Conservation (phyloP, 2,797 vertebrate species). For the Ctenopoma kingsleyae region DNA sequence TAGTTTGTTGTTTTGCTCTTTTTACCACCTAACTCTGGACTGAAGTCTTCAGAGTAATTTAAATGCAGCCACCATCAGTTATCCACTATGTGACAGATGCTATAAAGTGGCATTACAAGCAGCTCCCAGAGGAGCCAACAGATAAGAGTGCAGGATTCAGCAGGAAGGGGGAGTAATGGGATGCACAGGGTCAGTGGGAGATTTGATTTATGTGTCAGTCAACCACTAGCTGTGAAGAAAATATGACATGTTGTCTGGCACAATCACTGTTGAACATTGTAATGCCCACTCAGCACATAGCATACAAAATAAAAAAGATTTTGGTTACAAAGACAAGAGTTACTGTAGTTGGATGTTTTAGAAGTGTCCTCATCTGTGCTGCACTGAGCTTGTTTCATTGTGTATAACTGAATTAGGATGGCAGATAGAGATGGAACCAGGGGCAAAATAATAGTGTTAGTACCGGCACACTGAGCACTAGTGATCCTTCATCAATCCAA, state of each 20-base stretch:
- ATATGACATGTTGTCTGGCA: conserved; percentile 4
- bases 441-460: conserved; percentile 76
- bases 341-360: conserved; percentile 33
- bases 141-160: conserved; percentile 41
- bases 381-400: conserved; percentile 60
- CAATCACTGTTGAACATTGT: not conserved
- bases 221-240: conserved; percentile 16
- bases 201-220: conserved; percentile 42
- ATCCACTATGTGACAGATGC: conserved; percentile 61
- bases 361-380: conserved; percentile 33
- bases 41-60: conserved; percentile 26
- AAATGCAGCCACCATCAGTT: conserved; percentile 45
- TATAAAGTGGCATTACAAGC: conserved; percentile 56
- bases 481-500: conserved; percentile 70
- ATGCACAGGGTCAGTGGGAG: conserved; percentile 37
- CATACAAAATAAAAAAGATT: conserved; percentile 16
- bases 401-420: conserved; percentile 75
- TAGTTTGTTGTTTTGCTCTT: conserved; percentile 26
- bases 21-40: not conserved
- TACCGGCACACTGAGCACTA: conserved; percentile 69
- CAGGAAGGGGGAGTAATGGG: conserved; percentile 39
- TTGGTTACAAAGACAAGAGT: not conserved
- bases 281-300: not conserved
- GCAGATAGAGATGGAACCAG: conserved; percentile 69
- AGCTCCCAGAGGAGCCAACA: conserved; percentile 43